A percentile compares a stretch with the other conserved stretches of the same genome.
Evolutionary conservation across 2,113 vertebrate species (phyloP).

Genomic region (Xiphophorus couchianus): DNA sequence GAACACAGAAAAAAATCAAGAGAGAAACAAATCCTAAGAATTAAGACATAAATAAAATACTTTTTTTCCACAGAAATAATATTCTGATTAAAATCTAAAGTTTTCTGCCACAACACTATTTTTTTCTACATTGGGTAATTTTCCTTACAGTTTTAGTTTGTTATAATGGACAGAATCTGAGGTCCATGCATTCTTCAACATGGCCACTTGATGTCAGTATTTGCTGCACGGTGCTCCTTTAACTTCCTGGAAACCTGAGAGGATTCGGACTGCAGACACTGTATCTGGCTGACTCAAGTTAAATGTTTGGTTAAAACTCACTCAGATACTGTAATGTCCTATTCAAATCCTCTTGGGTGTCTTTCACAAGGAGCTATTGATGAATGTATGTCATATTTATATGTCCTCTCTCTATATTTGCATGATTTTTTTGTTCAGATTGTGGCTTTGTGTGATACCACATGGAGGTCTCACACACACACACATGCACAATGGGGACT

Average conservation of each 20-base stretch:
- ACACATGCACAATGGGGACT: too few species aligned
- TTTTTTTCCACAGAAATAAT: too few species aligned
- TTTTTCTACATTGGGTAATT: neutral
- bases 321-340: neutral
- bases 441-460: neutral
- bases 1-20: neutral
- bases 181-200: neutral
- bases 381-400: neutral
- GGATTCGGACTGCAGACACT: neutral
- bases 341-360: neutral
- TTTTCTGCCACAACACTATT: neutral
- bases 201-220: neutral
- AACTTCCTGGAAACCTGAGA: neutral
- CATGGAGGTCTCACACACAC: too few species aligned
- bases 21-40: neutral
- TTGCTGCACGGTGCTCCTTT: neutral
- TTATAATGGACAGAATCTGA: neutral
- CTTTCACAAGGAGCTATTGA: neutral
- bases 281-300: neutral
- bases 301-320: neutral
- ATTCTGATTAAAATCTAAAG: neutral
- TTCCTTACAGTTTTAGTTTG: neutral
- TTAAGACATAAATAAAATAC: too few species aligned
- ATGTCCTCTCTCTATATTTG: neutral
- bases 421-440: neutral